Percentiles rank a stretch among this genome's conserved stretches.
Conservation (phyloP, 2,888 invertebrate genomes). For the Erebia ligea region DNA sequence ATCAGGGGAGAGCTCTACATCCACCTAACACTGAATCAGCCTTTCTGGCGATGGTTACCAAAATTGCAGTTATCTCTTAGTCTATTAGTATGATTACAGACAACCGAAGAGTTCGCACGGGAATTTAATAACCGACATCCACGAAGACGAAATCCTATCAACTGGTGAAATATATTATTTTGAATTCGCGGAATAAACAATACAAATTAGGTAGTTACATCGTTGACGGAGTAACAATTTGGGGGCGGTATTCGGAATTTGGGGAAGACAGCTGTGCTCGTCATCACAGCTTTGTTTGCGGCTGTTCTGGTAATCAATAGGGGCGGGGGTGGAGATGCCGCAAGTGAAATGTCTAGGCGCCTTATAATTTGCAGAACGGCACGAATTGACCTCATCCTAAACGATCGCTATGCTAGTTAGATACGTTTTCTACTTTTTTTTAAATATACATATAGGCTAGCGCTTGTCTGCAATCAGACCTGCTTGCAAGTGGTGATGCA, state of each 20-base stretch:
- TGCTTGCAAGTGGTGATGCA: too few species aligned
- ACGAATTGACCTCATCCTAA: slow-evolving; percentile 60
- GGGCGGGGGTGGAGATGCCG: slow-evolving; percentile 51
- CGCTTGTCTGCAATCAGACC: too few species aligned
- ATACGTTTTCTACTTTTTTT: slow-evolving; percentile 15
- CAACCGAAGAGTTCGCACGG: too few species aligned
- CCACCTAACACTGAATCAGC: too few species aligned
- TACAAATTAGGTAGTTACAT: slow-evolving; percentile 67
- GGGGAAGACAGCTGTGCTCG: slow-evolving; percentile 63
- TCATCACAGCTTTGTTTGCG: slow-evolving; percentile 71
- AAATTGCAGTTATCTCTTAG: too few species aligned
- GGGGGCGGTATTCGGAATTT: slow-evolving; percentile 61
- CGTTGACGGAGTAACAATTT: slow-evolving; percentile 57
- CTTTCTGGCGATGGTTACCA: too few species aligned
- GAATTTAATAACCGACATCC: too few species aligned
- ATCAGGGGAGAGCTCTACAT: too few species aligned
- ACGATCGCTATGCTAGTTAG: slow-evolving; percentile 34
- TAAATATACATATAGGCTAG: too few species aligned
- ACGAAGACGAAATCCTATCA: too few species aligned
- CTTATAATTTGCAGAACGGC: slow-evolving; percentile 67
- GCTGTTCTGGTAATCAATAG: slow-evolving; percentile 62
- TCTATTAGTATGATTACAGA: too few species aligned
- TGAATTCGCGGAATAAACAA: slow-evolving; percentile 43
- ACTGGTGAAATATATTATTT: not conserved
- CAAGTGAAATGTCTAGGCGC: slow-evolving; percentile 66